Evolutionary conservation across 2,888 invertebrate genomes (phyloP).

Genomic region (Acronicta alni): DNA sequence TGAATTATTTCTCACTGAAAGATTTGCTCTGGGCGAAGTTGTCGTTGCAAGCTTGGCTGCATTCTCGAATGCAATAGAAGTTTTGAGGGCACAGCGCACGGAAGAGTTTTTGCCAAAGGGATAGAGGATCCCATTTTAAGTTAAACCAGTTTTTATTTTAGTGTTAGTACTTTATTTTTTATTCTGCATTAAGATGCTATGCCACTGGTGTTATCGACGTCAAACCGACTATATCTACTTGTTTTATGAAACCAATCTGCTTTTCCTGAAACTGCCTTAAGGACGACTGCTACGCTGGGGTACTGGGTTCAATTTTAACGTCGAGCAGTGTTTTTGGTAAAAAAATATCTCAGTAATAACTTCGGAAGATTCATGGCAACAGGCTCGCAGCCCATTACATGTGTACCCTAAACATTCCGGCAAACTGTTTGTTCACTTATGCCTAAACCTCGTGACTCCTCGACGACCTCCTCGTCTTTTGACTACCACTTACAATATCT

Average conservation of each 20-base stretch:
- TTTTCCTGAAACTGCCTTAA: no score
- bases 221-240: not conserved
- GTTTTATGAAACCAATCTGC: not conserved
- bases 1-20: slow-evolving; percentile 41
- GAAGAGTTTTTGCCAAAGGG: slow-evolving; percentile 39
- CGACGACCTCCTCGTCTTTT: no score
- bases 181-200: not conserved
- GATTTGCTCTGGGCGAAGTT: slow-evolving; percentile 72
- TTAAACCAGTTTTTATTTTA: slow-evolving; percentile 57
- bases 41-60: slow-evolving; percentile 67
- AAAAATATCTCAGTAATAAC: no score
- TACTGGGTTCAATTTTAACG: no score
- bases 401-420: no score
- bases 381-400: no score
- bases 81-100: slow-evolving; percentile 28
- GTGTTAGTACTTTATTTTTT: slow-evolving; percentile 61
- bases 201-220: not conserved
- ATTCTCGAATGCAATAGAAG: slow-evolving; percentile 63
- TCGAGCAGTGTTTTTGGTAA: no score
- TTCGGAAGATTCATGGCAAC: no score
- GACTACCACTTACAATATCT: no score
- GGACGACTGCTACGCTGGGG: no score
- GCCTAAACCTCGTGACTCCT: no score
- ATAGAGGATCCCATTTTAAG: slow-evolving; percentile 62
- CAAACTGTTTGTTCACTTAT: no score